phyloP scores from a whole-genome alignment of 2,888 invertebrate species.

The Drosophila multiciliata region DNA sequence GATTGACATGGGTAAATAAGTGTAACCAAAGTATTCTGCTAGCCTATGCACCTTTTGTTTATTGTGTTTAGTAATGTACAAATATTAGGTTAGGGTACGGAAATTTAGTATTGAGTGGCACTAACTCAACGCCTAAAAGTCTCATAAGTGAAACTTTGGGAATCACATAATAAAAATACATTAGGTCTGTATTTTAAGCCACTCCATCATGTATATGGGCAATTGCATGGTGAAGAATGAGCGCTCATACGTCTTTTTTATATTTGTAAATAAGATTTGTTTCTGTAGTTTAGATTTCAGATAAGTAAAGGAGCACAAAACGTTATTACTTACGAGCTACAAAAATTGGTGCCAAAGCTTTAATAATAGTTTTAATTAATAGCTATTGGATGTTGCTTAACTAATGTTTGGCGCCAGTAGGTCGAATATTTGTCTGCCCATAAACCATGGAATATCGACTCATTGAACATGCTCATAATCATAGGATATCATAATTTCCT shows the following conservation, averaged over 20 bases:
- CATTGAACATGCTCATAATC: not conserved
- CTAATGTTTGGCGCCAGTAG: no score
- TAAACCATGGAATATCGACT: not conserved
- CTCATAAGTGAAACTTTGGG: not conserved
- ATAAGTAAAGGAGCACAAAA: not conserved
- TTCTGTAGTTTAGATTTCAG: not conserved
- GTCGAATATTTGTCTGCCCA: not conserved
- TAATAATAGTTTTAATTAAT: no score
- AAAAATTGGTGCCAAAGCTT: no score
- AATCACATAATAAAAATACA: not conserved
- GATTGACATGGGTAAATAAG: conserved; percentile 66
- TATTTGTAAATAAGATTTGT: not conserved
- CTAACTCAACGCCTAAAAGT: conserved; percentile 22
- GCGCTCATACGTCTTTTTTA: not conserved
- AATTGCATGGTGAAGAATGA: not conserved
- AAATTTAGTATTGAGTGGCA: not conserved
- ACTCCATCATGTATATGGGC: not conserved
- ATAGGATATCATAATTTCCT: not conserved
- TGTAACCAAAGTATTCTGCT: conserved; percentile 9
- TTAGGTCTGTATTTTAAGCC: not conserved
- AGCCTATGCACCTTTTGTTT: conserved; percentile 5
- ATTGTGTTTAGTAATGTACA: not conserved
- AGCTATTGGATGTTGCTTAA: no score
- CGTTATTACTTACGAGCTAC: not conserved
- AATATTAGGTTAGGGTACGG: not conserved